Percentiles rank a stretch among this genome's conserved stretches.
Conservation (phyloP, 1,140 invertebrate genomes). For the Brachystomella parvula region DNA sequence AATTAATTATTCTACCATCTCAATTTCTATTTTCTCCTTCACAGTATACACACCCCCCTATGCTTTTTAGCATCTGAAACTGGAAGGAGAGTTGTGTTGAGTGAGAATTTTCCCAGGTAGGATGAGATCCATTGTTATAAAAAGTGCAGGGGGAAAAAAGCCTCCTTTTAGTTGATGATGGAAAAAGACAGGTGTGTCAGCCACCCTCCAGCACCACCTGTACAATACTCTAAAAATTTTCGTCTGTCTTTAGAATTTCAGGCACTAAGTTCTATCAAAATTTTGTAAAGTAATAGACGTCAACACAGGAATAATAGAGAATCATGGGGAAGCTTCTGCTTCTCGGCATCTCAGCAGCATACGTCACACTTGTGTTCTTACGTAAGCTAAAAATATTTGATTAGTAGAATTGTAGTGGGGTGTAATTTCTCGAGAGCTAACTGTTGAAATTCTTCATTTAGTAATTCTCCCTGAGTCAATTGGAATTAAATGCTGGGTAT, state of each 20-base stretch:
- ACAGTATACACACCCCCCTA: neutral
- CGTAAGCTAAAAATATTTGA: neutral
- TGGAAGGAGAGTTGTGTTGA: neutral
- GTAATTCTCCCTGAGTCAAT: slow-evolving; percentile 5
- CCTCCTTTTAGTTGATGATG: too few relatives aligned
- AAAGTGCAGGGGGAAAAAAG: too few relatives aligned
- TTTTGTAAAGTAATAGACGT: too few relatives aligned
- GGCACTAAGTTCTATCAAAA: too few relatives aligned
- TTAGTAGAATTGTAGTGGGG: neutral
- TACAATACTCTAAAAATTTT: too few relatives aligned
- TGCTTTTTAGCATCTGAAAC: neutral
- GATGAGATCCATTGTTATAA: too few relatives aligned
- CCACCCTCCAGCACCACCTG: too few relatives aligned
- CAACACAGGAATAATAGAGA: too few relatives aligned
- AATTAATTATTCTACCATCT: too few relatives aligned
- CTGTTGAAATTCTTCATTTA: neutral
- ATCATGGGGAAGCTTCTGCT: neutral
- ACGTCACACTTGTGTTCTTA: neutral
- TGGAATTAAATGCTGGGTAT: slow-evolving; percentile 82
- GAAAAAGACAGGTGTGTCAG: too few relatives aligned
- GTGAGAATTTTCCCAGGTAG: neutral
- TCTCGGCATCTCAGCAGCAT: neutral
- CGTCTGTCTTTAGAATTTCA: too few relatives aligned
- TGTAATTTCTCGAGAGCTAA: neutral
- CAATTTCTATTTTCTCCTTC: neutral